Percentiles rank a stretch among this genome's conserved stretches.
Evolutionary conservation across 53 echinoderm and acorn worm species (phyloP).

Genomic region (Luidia sarsii): DNA sequence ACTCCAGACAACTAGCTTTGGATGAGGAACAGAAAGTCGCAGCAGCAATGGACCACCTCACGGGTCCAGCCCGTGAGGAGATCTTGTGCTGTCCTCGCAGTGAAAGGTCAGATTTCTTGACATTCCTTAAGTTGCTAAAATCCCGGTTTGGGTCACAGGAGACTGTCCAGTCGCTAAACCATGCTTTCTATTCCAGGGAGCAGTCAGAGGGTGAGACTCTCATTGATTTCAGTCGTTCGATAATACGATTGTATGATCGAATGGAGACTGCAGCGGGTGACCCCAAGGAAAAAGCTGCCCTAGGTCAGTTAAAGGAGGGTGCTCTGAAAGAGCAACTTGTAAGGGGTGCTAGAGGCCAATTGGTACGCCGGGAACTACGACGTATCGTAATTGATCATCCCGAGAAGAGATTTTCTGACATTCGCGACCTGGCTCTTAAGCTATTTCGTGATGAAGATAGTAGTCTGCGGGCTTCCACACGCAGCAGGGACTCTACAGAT

Average conservation of each 20-base stretch:
- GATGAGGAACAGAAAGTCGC: neutral
- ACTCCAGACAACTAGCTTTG: slow-evolving; percentile 6
- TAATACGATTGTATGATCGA: neutral
- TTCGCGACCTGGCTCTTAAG: neutral
- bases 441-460: slow-evolving; percentile 1
- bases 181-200: neutral
- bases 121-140: neutral
- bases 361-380: neutral
- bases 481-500: too few relatives aligned
- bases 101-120: neutral
- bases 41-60: slow-evolving; percentile 1
- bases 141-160: neutral
- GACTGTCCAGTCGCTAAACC: neutral
- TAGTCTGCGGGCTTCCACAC: too few relatives aligned
- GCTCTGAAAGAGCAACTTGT: slow-evolving; percentile 20
- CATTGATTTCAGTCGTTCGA: slow-evolving; percentile 1
- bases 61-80: neutral
- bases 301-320: neutral
- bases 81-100: neutral
- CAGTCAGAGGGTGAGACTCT: neutral
- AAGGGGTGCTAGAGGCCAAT: neutral
- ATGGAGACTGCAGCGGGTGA: neutral
- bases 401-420: neutral
- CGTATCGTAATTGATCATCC: neutral
- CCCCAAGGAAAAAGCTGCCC: neutral